Evolutionary conservation across 92 coral and sea anemone genomes (phyloP).

Genomic region (Anthopleura xanthogrammica): DNA sequence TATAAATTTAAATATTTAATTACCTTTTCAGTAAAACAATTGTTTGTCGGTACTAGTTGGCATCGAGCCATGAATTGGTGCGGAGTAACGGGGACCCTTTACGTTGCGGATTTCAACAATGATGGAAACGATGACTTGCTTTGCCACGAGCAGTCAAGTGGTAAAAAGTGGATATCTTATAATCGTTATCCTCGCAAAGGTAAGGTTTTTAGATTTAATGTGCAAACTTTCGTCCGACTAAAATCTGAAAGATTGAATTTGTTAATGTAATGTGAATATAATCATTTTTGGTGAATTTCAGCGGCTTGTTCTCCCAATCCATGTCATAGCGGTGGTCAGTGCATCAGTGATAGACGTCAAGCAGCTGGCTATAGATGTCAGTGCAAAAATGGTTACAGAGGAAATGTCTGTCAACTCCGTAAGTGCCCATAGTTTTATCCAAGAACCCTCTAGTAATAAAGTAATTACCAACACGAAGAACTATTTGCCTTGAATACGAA

Average conservation of each 20-base stretch:
- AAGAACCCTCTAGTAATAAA: too few relatives aligned
- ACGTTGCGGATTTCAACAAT: slow-evolving; percentile 22
- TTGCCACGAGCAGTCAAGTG: slow-evolving; percentile 15
- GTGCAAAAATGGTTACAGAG: slow-evolving; percentile 1
- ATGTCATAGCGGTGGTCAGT: background rate
- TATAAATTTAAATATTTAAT: too few relatives aligned
- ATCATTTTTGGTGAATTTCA: background rate
- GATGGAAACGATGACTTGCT: slow-evolving; percentile 25
- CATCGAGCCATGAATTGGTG: slow-evolving; percentile 2
- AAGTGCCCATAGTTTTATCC: background rate
- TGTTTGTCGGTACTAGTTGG: slow-evolving; percentile 17
- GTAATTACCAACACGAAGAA: too few relatives aligned
- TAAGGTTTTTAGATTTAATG: background rate
- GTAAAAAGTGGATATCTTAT: slow-evolving; percentile 18
- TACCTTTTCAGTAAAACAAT: too few relatives aligned
- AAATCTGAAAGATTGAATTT: background rate
- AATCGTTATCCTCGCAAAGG: slow-evolving; percentile 18
- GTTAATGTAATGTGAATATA: background rate
- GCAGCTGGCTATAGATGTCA: background rate
- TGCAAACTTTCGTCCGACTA: too few relatives aligned
- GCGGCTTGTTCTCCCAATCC: slow-evolving; percentile 12
- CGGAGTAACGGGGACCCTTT: background rate
- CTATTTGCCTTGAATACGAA: too few relatives aligned
- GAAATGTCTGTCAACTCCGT: background rate
- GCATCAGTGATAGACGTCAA: background rate